A percentile compares a stretch with the other conserved stretches of the same genome.
Conservation (phyloP, 2,888 invertebrate species). For the Loripinus fragilis region DNA sequence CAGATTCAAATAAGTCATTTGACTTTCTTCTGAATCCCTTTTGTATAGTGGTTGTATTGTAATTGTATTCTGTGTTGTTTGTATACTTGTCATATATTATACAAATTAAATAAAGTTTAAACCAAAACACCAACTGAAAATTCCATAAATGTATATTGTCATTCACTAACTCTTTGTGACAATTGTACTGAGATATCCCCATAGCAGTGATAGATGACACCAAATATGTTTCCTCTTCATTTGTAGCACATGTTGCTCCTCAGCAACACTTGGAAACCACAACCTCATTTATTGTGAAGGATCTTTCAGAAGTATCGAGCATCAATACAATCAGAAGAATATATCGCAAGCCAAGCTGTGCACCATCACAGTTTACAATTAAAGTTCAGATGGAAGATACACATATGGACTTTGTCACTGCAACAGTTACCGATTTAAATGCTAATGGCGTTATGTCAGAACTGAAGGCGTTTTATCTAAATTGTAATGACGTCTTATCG, state of each 20-base stretch:
- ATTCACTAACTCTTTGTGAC: too few relatives aligned
- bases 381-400: conserved; percentile 39
- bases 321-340: conserved; percentile 33
- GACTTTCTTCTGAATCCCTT: too few relatives aligned
- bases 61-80: too few relatives aligned
- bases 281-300: conserved; percentile 45
- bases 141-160: too few relatives aligned
- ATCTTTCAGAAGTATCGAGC: conserved; percentile 21
- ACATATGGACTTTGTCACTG: conserved; percentile 49
- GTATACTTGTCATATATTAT: too few relatives aligned
- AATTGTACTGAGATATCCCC: too few relatives aligned
- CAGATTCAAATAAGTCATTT: too few relatives aligned
- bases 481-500: conserved; percentile 41
- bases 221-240: too few relatives aligned
- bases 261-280: conserved; percentile 37
- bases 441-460: conserved; percentile 19
- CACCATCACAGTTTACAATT: conserved; percentile 21
- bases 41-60: too few relatives aligned
- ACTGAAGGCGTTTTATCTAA: conserved; percentile 21
- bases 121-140: too few relatives aligned
- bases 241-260: conserved; percentile 24
- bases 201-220: too few relatives aligned
- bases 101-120: too few relatives aligned
- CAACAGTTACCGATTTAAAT: conserved; percentile 1
- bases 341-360: conserved; percentile 40